These are phyloP conservation scores for Pseudeuparius sepicola DNA, from an alignment of 2,888 invertebrate genomes.

Conservation along the genomic window DNA sequence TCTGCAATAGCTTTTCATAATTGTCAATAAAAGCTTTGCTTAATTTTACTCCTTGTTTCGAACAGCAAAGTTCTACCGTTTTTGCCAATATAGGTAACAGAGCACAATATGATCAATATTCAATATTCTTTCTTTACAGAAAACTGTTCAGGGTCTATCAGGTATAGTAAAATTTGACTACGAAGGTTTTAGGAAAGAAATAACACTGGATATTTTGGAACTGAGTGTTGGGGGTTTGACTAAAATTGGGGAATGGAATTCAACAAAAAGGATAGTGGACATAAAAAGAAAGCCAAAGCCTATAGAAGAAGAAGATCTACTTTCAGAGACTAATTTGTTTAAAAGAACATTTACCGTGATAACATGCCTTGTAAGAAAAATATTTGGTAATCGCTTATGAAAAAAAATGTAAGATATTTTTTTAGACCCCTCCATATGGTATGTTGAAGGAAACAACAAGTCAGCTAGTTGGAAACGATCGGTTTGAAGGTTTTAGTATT, in stretches of 20 bases:
- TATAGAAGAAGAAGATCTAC: conserved; percentile 8
- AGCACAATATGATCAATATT: too few relatives aligned
- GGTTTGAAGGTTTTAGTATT: conserved; percentile 81
- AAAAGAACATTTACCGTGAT: conserved; percentile 64
- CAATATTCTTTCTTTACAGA: conserved; percentile 40
- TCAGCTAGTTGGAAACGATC: conserved; percentile 63
- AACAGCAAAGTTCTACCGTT: too few relatives aligned
- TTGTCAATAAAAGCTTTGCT: too few relatives aligned
- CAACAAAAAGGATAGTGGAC: conserved; percentile 35
- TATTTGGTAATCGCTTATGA: too few relatives aligned
- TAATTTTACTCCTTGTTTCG: too few relatives aligned
- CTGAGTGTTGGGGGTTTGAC: conserved; percentile 52
- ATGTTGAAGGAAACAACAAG: conserved; percentile 66
- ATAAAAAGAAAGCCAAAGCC: conserved; percentile 14
- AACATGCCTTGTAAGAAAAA: conserved; percentile 58
- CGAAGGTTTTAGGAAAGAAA: conserved; percentile 63
- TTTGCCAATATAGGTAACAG: too few relatives aligned
- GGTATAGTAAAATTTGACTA: conserved; percentile 70
- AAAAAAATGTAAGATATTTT: conserved; percentile 7
- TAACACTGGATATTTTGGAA: conserved; percentile 58
- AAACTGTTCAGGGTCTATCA: conserved; percentile 57
- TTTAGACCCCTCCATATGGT: conserved; percentile 73
- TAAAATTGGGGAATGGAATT: conserved; percentile 59
- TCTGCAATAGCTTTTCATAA: too few relatives aligned
- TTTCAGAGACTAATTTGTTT: conserved; percentile 49